Evolutionary conservation across 1,140 invertebrate species (phyloP), one percentile per base, ranked within the genome.

Genomic region (Calliphora vicina): DNA sequence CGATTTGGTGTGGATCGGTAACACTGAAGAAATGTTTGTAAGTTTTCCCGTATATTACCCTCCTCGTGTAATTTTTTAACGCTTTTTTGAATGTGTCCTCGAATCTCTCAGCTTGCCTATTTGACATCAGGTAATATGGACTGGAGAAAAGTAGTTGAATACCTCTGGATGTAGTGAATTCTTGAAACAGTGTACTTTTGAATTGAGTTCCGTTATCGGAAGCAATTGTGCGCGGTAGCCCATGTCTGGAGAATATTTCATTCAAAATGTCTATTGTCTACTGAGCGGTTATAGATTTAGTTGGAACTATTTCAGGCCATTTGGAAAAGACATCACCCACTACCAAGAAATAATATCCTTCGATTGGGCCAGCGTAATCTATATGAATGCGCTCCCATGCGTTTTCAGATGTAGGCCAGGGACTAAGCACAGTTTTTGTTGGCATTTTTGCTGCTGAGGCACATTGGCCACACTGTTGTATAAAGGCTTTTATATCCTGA

Each of bases 51-150:
- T 10, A 61, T 81, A n/a, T 26, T 83, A 42, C 67, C 82, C 50
- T 83, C 82, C 57, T 50, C 76, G 6, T 80, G 27, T 25, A 81
- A 13, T 72, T 83, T 83, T 42, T 29, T 12, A 83, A 26, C 1
- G 80, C 26, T 9, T 43, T 50, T 20, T 82, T 84, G 61, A 84
- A 82, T 10, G 83, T 84, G 43, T 84, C 67, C 23, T 82, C 83
- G 45, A 84, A 84, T 45, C 83, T 88, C 85, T 89, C 86, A 6
- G 86, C 86, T 35, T 85, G 85, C 12, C 86, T 86, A 85, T 89
- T 90, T 3, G 86, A 86, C 4, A 74, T 86, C 26, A 86, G 86
- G 84, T 87, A 84, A 78, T 82, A 85, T n/a, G 57, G 43, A 26
- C 35, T 71, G 13, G 35, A 84, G 81, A 61, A 85, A 81, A 80